Percentiles rank a stretch among this genome's conserved stretches.
phyloP scores from a whole-genome alignment of 1,140 invertebrate species.

The Rhagoletis pomonella region DNA sequence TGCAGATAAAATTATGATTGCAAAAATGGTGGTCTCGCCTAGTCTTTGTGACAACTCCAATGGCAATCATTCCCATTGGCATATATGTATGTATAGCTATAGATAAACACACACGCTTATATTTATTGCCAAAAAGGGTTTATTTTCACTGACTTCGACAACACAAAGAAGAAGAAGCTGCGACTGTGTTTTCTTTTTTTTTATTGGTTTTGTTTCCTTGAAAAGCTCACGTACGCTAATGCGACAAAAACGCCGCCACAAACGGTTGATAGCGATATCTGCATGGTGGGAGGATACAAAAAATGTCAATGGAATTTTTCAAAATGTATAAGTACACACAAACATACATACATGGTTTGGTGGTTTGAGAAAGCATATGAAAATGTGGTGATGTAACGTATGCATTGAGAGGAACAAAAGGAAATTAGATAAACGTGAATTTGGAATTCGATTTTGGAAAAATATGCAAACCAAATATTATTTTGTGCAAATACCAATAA shows the following conservation, averaged over 20 bases:
- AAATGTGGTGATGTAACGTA: neutral
- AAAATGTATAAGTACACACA: neutral
- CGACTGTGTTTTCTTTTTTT: neutral
- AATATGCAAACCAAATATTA: slow-evolving; percentile 47
- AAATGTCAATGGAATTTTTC: neutral
- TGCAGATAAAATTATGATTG: too few species aligned
- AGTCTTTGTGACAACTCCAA: too few species aligned
- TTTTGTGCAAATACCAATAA: slow-evolving; percentile 22
- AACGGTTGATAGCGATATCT: neutral
- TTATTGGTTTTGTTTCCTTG: neutral
- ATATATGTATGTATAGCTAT: too few species aligned
- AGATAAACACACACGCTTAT: too few species aligned
- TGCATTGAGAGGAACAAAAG: neutral
- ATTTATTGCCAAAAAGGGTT: too few species aligned
- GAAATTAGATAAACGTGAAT: slow-evolving; percentile 23
- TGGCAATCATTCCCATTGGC: too few species aligned
- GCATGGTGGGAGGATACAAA: neutral
- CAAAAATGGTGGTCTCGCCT: too few species aligned
- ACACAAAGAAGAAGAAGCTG: too few species aligned
- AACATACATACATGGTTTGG: too few species aligned
- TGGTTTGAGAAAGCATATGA: too few species aligned
- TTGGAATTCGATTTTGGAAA: slow-evolving; percentile 24
- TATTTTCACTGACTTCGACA: too few species aligned
- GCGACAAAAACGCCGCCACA: slow-evolving; percentile 71
- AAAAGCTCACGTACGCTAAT: slow-evolving; percentile 71